These are phyloP conservation scores for Halichondria panicea DNA, from an alignment of 37 sponge, comb jelly and placozoan genomes.

Conservation along the genomic window DNA sequence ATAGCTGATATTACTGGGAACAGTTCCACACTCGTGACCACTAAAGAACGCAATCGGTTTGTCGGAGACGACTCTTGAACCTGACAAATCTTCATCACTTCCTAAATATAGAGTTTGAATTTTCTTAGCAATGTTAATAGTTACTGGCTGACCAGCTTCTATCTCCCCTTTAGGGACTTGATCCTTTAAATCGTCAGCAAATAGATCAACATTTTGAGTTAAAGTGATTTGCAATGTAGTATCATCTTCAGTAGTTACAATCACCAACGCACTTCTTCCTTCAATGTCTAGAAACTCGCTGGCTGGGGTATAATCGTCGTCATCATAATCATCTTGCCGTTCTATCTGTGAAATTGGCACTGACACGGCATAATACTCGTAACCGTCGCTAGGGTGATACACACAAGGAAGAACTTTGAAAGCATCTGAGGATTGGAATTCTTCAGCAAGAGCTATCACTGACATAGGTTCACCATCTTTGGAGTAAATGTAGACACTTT, in stretches of 20 bases:
- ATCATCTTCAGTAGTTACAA: slow-evolving; percentile 14
- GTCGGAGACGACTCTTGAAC: slow-evolving; percentile 35
- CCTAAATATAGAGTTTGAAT: slow-evolving; percentile 27
- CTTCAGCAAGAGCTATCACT: slow-evolving; percentile 32
- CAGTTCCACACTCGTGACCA: slow-evolving; percentile 53
- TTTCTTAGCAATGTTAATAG: background rate
- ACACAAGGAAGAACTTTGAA: slow-evolving; percentile 39
- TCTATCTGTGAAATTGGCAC: background rate
- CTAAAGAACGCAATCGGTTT: slow-evolving; percentile 41
- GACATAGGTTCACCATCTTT: no score
- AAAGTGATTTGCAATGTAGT: slow-evolving; percentile 27
- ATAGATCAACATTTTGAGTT: slow-evolving; percentile 15
- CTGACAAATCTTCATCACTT: slow-evolving; percentile 30
- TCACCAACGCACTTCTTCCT: slow-evolving; percentile 31
- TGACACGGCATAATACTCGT: slow-evolving; percentile 67
- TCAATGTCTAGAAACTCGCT: background rate
- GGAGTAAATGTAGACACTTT: no score
- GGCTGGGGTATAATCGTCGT: no score
- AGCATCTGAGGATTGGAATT: slow-evolving; percentile 18
- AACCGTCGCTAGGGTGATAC: slow-evolving; percentile 15
- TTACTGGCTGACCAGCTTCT: background rate
- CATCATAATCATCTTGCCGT: background rate
- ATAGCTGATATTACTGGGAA: slow-evolving; percentile 11
- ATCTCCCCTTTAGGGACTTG: background rate
- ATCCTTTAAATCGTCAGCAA: slow-evolving; percentile 2